A percentile compares a stretch with the other conserved stretches of the same genome.
Conservation (phyloP, 2,888 invertebrate genomes). For the Frankliniella fusca region DNA sequence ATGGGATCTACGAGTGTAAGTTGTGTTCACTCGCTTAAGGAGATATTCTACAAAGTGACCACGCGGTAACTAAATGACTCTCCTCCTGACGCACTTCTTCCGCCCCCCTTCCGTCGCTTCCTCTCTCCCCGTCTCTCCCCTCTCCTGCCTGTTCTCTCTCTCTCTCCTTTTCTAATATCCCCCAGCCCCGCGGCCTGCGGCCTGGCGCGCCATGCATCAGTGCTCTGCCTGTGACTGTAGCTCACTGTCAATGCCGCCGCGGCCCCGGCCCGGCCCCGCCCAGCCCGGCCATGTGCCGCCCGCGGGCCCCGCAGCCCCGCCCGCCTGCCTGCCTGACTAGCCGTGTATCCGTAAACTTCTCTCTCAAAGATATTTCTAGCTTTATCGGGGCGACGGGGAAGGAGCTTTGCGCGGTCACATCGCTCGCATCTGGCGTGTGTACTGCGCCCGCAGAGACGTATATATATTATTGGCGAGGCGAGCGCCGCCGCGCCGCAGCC, state of each 20-base stretch:
- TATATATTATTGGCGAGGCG: neutral
- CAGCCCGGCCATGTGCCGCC: neutral
- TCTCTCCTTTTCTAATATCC: neutral
- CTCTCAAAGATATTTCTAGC: conserved; percentile 4
- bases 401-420: neutral
- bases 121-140: neutral
- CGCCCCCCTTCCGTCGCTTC: no score
- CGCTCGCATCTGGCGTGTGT: neutral
- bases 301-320: neutral
- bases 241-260: conserved; percentile 7
- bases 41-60: neutral
- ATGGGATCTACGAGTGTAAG: neutral
- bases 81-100: neutral
- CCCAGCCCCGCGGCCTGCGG: neutral
- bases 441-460: neutral
- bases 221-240: conserved; percentile 16
- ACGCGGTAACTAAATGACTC: neutral
- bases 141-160: neutral
- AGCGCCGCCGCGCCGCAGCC: neutral
- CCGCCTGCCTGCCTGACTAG: neutral
- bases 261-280: neutral
- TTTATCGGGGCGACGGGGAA: conserved; percentile 1
- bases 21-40: neutral
- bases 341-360: conserved; percentile 5
- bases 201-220: conserved; percentile 4